Percentiles rank a stretch among this genome's conserved stretches.
Evolutionary conservation across 1,140 invertebrate genomes (phyloP).

Genomic region (Penaeus japonicus): DNA sequence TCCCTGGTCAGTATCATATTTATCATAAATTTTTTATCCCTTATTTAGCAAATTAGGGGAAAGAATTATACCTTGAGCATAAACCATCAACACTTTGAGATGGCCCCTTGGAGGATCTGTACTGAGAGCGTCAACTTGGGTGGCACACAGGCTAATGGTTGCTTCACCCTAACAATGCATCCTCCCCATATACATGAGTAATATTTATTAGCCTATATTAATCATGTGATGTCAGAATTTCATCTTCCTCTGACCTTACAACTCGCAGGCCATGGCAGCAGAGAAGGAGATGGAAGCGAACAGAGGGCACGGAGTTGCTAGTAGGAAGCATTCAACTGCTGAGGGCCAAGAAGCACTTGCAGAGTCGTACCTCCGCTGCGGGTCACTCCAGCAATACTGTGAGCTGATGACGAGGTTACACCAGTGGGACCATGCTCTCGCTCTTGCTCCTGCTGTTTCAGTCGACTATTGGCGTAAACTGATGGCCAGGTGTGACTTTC

Average conservation of each 20-base stretch:
- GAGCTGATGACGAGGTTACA: constrained; percentile 66
- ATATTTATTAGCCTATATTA: too few species aligned
- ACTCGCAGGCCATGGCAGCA: constrained; percentile 64
- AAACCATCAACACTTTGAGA: too few species aligned
- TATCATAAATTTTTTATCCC: neutral
- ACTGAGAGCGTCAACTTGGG: too few species aligned
- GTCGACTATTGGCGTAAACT: constrained; percentile 66
- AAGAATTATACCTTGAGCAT: too few species aligned
- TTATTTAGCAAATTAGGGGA: too few species aligned
- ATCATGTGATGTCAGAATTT: too few species aligned
- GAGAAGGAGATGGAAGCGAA: constrained; percentile 63
- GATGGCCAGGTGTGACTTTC: constrained; percentile 62
- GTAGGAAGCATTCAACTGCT: constrained; percentile 55
- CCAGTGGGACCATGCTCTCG: constrained; percentile 67
- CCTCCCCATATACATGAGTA: too few species aligned
- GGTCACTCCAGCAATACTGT: constrained; percentile 67
- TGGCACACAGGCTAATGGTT: too few species aligned
- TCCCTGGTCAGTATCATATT: constrained; percentile 62
- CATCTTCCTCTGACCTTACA: too few species aligned
- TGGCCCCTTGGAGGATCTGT: too few species aligned
- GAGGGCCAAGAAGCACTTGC: constrained; percentile 61
- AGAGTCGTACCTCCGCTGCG: constrained; percentile 63
- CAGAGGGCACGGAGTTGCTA: constrained; percentile 8
- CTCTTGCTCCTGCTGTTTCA: constrained; percentile 67
- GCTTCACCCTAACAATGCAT: too few species aligned